These are phyloP conservation scores for Cephus sareptanus DNA, from an alignment of 2,888 invertebrate genomes.

Conservation along the genomic window DNA sequence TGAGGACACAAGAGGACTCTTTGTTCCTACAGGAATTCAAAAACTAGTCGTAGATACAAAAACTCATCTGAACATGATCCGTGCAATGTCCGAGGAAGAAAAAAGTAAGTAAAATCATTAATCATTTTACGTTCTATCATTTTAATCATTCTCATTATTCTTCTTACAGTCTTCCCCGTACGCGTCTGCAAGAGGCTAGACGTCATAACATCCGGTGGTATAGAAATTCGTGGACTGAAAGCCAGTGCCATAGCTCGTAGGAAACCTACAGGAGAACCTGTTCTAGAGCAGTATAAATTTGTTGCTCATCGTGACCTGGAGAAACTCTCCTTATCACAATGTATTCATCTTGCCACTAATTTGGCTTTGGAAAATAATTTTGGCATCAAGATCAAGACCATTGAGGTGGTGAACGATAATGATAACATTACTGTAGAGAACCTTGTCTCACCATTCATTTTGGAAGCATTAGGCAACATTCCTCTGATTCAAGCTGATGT, in stretches of 20 bases:
- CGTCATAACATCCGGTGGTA: conserved; percentile 68
- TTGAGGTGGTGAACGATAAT: conserved; percentile 54
- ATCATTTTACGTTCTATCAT: conserved; percentile 6
- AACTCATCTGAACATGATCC: conserved; percentile 55
- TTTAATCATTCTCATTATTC: conserved; percentile 4
- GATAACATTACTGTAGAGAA: conserved; percentile 49
- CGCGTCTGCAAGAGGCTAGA: conserved; percentile 61
- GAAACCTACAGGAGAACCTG: conserved; percentile 67
- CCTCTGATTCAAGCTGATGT: conserved; percentile 78
- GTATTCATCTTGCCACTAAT: conserved; percentile 63
- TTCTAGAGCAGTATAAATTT: conserved; percentile 70
- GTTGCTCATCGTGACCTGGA: conserved; percentile 65
- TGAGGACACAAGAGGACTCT: conserved; percentile 65
- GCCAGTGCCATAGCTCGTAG: conserved; percentile 69
- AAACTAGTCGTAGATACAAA: conserved; percentile 70
- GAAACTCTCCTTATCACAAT: conserved; percentile 43
- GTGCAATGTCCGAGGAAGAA: conserved; percentile 37
- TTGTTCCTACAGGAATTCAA: conserved; percentile 71
- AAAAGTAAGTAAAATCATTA: conserved; percentile 44
- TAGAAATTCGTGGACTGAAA: conserved; percentile 72
- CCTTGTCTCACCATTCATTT: conserved; percentile 69
- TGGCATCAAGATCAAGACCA: conserved; percentile 52
- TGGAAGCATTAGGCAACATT: conserved; percentile 73
- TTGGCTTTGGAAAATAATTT: conserved; percentile 68
- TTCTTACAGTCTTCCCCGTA: conserved; percentile 60